Evolutionary conservation across 2,113 vertebrate species (phyloP).

Genomic region (Microtus ochrogaster): DNA sequence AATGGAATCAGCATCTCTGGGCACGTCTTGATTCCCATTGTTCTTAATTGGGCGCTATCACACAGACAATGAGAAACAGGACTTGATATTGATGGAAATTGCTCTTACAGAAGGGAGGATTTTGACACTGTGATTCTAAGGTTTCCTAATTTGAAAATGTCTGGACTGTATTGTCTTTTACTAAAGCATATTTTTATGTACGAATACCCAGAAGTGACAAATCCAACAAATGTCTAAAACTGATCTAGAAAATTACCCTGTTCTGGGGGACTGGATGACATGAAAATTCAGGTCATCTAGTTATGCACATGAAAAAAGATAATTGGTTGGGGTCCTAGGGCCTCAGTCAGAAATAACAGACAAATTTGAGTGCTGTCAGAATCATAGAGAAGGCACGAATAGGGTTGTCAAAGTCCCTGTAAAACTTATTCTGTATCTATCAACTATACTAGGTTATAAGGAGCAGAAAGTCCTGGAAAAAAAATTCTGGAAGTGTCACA

Average conservation of each 20-base stretch:
- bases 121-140: conserved; percentile 59
- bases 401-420: conserved; percentile 41
- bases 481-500: neutral
- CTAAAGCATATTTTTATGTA: conserved; percentile 56
- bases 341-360: conserved; percentile 16
- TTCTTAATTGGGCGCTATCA: conserved; percentile 70
- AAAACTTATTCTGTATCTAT: neutral
- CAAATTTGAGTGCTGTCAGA: conserved; percentile 56
- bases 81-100: conserved; percentile 52
- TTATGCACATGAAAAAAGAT: conserved; percentile 15
- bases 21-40: conserved; percentile 53
- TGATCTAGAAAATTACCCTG: conserved; percentile 50
- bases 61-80: conserved; percentile 56
- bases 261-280: conserved; percentile 25
- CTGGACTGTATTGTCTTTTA: conserved; percentile 24
- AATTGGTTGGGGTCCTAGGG: conserved; percentile 46
- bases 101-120: conserved; percentile 32
- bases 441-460: neutral
- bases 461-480: neutral
- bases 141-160: conserved; percentile 60
- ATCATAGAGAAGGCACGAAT: conserved; percentile 33
- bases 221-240: conserved; percentile 55
- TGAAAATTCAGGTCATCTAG: conserved; percentile 60
- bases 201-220: conserved; percentile 35
- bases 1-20: conserved; percentile 65